A percentile compares a stretch with the other conserved stretches of the same genome.
phyloP scores from a whole-genome alignment of 1,140 invertebrate species.

The Atopsyche davidsoni region DNA sequence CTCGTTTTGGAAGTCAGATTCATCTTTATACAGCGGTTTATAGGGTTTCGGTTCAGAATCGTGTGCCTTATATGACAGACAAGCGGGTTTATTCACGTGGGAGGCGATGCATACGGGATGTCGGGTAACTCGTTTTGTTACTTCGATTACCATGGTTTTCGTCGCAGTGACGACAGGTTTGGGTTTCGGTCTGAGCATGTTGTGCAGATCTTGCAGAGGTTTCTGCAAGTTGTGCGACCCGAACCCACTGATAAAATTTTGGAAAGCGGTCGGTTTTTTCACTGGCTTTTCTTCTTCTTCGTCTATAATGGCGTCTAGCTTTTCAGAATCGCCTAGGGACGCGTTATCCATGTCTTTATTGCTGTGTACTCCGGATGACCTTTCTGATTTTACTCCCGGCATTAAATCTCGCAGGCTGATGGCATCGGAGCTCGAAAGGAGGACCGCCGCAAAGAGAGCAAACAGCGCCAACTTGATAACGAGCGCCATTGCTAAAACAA shows the following conservation, averaged over 20 bases:
- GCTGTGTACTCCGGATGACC: background rate
- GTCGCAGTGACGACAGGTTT: conserved; percentile 5
- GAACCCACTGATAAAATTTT: no score
- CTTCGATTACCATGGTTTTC: conserved; percentile 19
- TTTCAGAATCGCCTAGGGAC: background rate
- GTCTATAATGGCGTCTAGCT: background rate
- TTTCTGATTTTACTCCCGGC: background rate
- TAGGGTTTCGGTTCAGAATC: background rate
- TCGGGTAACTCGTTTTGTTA: conserved; percentile 15
- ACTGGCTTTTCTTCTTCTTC: conserved; percentile 2
- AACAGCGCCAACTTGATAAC: conserved; percentile 15
- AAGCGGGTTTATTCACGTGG: background rate
- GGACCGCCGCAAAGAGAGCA: conserved; percentile 10
- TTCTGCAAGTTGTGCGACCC: conserved; percentile 1
- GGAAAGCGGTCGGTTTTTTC: conserved; percentile 6
- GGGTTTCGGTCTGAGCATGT: conserved; percentile 3
- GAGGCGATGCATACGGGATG: conserved; percentile 21
- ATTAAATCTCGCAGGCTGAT: background rate
- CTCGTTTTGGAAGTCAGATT: background rate
- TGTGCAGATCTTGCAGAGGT: background rate
- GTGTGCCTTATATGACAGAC: background rate
- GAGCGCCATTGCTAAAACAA: conserved; percentile 22
- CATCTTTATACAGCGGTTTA: conserved; percentile 6
- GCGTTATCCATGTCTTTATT: background rate
- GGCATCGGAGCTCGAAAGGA: conserved; percentile 2